A percentile compares a stretch with the other conserved stretches of the same genome.
These are phyloP conservation scores for Agrochola lota DNA, from an alignment of 2,888 invertebrate species.

Conservation along the genomic window DNA sequence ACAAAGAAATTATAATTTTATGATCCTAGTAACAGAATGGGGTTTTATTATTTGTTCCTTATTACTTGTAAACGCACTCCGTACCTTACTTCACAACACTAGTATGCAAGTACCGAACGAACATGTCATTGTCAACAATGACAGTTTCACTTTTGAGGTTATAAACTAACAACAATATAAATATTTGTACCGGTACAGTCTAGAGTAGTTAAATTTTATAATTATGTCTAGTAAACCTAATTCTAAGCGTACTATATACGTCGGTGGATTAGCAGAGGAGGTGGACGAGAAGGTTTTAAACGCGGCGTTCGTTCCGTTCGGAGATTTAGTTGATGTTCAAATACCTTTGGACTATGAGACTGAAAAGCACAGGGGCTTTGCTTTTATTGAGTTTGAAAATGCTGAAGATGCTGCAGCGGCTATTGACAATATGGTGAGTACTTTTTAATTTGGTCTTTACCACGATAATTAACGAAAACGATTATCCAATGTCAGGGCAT, in stretches of 20 bases:
- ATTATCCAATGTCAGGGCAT: no score
- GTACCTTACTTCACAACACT: background rate
- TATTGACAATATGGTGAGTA: slow-evolving; percentile 98
- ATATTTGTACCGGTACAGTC: slow-evolving; percentile 42
- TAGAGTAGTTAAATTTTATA: background rate
- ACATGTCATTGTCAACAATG: no score
- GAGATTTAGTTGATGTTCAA: slow-evolving; percentile 99
- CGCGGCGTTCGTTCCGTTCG: slow-evolving; percentile 99
- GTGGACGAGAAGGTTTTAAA: slow-evolving; percentile 98
- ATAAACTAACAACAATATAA: slow-evolving; percentile 45
- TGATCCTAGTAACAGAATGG: background rate
- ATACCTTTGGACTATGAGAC: slow-evolving; percentile 99
- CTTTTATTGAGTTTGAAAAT: slow-evolving; percentile 99
- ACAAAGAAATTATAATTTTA: background rate
- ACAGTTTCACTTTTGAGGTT: slow-evolving; percentile 50
- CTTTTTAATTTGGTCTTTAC: background rate
- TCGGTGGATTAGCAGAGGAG: slow-evolving; percentile 97
- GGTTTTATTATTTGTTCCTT: background rate
- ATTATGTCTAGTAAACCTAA: slow-evolving; percentile 90
- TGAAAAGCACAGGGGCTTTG: slow-evolving; percentile 99
- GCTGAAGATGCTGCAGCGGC: slow-evolving; percentile 99
- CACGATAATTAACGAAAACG: background rate
- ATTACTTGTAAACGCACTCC: background rate
- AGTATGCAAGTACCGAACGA: no score
- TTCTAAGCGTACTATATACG: slow-evolving; percentile 95